phyloP scores from a whole-genome alignment of 2,888 invertebrate species.

The Drosophila subquinaria region DNA sequence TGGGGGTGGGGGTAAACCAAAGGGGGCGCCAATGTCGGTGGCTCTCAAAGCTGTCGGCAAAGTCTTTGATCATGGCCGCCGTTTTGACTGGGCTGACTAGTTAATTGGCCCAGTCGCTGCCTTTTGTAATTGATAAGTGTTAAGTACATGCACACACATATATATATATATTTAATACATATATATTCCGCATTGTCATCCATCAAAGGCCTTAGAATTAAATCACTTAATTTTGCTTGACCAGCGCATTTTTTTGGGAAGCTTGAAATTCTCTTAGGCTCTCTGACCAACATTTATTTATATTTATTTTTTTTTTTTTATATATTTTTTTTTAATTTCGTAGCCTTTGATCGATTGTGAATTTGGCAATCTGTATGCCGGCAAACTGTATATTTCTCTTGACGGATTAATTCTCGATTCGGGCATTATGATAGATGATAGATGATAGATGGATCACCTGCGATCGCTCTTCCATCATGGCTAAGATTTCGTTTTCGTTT shows the following conservation, averaged over 20 bases:
- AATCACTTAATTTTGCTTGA: constrained; percentile 37
- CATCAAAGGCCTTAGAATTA: constrained; percentile 70
- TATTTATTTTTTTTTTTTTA: constrained; percentile 1
- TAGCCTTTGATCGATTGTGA: constrained; percentile 74
- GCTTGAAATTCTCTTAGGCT: constrained; percentile 17
- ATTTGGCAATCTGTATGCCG: constrained; percentile 68
- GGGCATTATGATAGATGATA: constrained; percentile 80
- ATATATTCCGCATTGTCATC: constrained; percentile 47
- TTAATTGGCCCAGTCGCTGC: constrained; percentile 72
- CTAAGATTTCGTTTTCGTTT: constrained; percentile 19
- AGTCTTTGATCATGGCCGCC: constrained; percentile 59
- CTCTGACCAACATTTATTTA: constrained; percentile 35
- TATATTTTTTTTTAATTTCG: not conserved
- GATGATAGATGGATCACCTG: constrained; percentile 77
- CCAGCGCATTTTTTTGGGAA: constrained; percentile 26
- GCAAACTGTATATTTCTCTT: constrained; percentile 44
- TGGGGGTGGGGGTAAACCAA: too few relatives aligned
- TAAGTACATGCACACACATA: constrained; percentile 13
- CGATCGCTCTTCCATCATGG: constrained; percentile 67
- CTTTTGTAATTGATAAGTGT: constrained; percentile 76
- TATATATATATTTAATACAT: not conserved
- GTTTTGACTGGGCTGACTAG: constrained; percentile 63
- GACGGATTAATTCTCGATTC: constrained; percentile 83
- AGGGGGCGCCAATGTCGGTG: constrained; percentile 71
- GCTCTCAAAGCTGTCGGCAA: constrained; percentile 57